Percentiles rank a stretch among this genome's conserved stretches.
Evolutionary conservation across 2,888 invertebrate genomes (phyloP).

Genomic region (Epirrhoe alternata): DNA sequence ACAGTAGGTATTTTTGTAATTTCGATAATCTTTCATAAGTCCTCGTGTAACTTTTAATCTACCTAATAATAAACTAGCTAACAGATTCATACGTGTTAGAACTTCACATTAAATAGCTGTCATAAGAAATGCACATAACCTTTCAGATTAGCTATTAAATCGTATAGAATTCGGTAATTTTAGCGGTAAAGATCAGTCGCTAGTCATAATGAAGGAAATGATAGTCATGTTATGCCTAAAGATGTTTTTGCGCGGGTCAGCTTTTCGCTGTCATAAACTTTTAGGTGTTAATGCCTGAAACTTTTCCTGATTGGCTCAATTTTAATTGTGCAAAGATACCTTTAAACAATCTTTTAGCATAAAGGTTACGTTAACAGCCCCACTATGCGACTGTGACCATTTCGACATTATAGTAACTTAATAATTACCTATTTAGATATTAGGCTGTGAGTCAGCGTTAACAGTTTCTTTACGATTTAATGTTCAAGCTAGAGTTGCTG

Average conservation of each 20-base stretch:
- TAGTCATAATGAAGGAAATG: conserved; percentile 24
- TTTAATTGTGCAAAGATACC: background rate
- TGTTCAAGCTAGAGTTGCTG: conserved; percentile 84
- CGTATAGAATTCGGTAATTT: conserved; percentile 72
- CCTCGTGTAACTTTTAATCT: conserved; percentile 35
- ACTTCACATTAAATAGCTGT: conserved; percentile 62
- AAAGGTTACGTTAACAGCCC: conserved; percentile 3
- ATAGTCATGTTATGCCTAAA: background rate
- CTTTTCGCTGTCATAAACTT: background rate
- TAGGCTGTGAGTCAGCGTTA: conserved; percentile 82
- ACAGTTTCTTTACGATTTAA: conserved; percentile 79
- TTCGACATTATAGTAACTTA: conserved; percentile 56
- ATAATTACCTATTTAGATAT: conserved; percentile 73
- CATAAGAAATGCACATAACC: conserved; percentile 63
- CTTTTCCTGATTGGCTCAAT: background rate
- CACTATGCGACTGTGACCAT: conserved; percentile 37
- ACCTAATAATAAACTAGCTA: conserved; percentile 58
- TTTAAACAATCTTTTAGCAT: conserved; percentile 11
- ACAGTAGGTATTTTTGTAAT: conserved; percentile 40
- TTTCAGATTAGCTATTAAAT: conserved; percentile 58
- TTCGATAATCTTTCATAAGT: conserved; percentile 46
- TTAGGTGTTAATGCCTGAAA: background rate
- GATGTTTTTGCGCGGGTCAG: background rate
- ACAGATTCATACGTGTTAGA: conserved; percentile 64
- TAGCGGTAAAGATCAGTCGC: conserved; percentile 62